Conservation (phyloP, 1,140 invertebrate genomes). For the Coptotermes formosanus region DNA sequence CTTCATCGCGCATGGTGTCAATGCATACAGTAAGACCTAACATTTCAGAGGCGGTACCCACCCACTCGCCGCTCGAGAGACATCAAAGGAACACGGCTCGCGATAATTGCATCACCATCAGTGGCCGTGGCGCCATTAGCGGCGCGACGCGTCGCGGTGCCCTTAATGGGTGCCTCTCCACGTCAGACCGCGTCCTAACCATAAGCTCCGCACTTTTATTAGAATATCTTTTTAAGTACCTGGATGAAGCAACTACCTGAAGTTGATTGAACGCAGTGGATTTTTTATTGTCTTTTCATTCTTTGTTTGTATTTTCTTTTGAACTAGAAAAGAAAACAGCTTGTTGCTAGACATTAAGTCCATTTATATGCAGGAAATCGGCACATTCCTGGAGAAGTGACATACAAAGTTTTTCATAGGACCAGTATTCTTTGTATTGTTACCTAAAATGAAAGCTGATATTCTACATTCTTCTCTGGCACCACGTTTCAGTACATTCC, state of each 20-base stretch:
- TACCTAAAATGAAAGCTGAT: no score
- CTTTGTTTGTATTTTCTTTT: not conserved
- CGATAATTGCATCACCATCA: slow-evolving; percentile 18
- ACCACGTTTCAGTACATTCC: no score
- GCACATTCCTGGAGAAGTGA: no score
- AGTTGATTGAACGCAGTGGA: not conserved
- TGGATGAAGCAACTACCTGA: not conserved
- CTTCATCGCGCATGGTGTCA: not conserved
- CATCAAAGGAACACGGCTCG: slow-evolving; percentile 4
- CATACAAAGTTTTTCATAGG: no score
- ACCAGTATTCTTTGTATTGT: no score
- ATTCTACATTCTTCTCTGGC: no score
- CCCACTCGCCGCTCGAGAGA: not conserved
- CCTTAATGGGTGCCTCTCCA: not conserved
- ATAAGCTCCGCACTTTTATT: slow-evolving; percentile 1
- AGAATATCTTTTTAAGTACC: not conserved
- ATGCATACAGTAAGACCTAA: not conserved
- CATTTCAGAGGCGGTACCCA: not conserved
- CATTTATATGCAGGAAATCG: no score
- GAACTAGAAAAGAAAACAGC: not conserved
- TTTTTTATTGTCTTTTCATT: not conserved
- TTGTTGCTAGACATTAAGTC: no score
- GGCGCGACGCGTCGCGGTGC: not conserved
- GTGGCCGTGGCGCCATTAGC: slow-evolving; percentile 5
- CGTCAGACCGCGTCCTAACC: not conserved